Conservation (phyloP, 1,140 invertebrate genomes). For the Tetramorium simillimum region DNA sequence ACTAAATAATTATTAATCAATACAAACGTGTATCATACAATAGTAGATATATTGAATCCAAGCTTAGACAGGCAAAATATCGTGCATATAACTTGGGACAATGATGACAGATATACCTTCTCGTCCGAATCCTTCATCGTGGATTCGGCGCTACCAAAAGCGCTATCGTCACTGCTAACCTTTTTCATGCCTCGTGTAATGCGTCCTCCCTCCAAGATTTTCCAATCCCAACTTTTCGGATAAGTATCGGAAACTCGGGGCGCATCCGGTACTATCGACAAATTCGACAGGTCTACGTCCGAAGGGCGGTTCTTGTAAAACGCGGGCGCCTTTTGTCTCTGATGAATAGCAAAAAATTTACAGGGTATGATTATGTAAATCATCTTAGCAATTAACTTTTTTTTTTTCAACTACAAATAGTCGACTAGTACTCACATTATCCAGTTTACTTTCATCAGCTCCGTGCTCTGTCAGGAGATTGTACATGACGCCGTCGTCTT, state of each 20-base stretch:
- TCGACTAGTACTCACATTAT: slow-evolving; percentile 89
- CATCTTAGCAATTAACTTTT: background rate
- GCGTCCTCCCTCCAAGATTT: slow-evolving; percentile 86
- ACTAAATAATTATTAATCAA: slow-evolving; percentile 15
- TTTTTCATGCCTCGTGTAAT: slow-evolving; percentile 72
- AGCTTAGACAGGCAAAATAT: slow-evolving; percentile 4
- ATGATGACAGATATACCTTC: slow-evolving; percentile 44
- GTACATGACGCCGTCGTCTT: slow-evolving; percentile 90
- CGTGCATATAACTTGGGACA: background rate
- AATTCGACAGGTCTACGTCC: slow-evolving; percentile 89
- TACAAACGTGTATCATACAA: slow-evolving; percentile 38
- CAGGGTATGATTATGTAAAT: background rate
- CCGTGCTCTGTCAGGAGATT: slow-evolving; percentile 91
- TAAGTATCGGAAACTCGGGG: slow-evolving; percentile 90
- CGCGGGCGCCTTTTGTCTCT: slow-evolving; percentile 93
- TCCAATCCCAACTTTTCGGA: slow-evolving; percentile 91
- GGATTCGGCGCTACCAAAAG: slow-evolving; percentile 78
- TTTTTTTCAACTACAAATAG: background rate
- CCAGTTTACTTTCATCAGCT: slow-evolving; percentile 91
- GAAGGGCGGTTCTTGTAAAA: slow-evolving; percentile 91
- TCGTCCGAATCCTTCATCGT: slow-evolving; percentile 53
- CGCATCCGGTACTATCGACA: slow-evolving; percentile 91
- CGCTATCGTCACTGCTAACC: slow-evolving; percentile 71
- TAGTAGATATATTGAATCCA: background rate
- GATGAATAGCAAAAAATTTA: slow-evolving; percentile 51